Evolutionary conservation across 2,113 vertebrate genomes (phyloP).

Genomic region (Noctilio leporinus): DNA sequence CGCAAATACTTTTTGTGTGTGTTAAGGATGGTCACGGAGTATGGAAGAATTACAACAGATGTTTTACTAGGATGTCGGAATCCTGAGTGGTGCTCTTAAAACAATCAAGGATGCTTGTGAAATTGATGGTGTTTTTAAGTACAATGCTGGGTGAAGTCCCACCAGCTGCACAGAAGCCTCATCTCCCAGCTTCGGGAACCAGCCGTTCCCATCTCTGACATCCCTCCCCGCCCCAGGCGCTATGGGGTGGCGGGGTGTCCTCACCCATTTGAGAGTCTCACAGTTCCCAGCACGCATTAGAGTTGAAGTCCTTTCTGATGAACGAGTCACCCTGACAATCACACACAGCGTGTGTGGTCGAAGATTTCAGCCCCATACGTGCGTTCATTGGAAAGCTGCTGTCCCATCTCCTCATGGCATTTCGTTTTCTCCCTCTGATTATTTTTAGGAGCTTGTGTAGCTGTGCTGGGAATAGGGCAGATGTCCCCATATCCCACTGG

Average conservation of each 20-base stretch:
- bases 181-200: background rate
- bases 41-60: background rate
- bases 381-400: rapidly evolving
- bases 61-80: background rate
- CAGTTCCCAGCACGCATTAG: background rate
- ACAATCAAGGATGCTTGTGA: background rate
- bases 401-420: rapidly evolving
- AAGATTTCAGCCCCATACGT: background rate
- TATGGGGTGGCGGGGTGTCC: background rate
- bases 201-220: background rate
- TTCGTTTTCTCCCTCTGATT: background rate
- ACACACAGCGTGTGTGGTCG: rapidly evolving
- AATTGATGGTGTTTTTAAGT: background rate
- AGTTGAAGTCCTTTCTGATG: background rate
- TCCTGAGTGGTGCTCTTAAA: background rate
- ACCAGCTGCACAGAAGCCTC: background rate
- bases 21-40: background rate
- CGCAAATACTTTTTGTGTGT: background rate
- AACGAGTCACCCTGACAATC: too few relatives aligned
- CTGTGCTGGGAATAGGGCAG: background rate
- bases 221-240: background rate
- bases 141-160: too few relatives aligned
- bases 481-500: background rate
- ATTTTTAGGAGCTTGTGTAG: background rate
- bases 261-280: background rate